A percentile compares a stretch with the other conserved stretches of the same genome.
phyloP scores from a whole-genome alignment of 2,888 invertebrate species.

The Pristionchus entomophagus region DNA sequence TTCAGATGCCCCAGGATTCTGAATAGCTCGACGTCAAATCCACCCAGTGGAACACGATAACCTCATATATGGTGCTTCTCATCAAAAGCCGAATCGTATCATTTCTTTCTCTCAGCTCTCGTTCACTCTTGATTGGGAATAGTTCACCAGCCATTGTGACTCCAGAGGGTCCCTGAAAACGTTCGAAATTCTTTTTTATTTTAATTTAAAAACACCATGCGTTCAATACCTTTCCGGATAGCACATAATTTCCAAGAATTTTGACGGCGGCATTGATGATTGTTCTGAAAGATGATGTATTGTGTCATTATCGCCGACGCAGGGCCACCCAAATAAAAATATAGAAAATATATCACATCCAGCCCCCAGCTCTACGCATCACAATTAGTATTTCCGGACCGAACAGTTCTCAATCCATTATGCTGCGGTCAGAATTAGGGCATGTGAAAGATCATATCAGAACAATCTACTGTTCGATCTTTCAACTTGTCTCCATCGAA shows the following conservation, averaged over 20 bases:
- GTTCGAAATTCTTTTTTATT: not conserved
- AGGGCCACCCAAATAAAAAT: no score
- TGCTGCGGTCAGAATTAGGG: no score
- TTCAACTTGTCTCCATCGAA: no score
- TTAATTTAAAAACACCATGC: not conserved
- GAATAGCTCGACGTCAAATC: not conserved
- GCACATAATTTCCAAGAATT: not conserved
- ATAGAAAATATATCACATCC: no score
- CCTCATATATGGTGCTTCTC: conserved; percentile 16
- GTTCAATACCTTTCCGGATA: not conserved
- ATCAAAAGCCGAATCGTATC: not conserved
- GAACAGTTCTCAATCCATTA: no score
- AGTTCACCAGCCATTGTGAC: conserved; percentile 29
- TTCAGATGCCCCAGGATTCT: not conserved
- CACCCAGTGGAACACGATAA: not conserved
- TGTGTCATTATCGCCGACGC: not conserved
- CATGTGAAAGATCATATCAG: no score
- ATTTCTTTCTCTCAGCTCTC: not conserved
- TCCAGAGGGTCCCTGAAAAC: not conserved
- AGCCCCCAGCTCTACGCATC: no score
- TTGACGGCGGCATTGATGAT: not conserved
- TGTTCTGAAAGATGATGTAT: not conserved
- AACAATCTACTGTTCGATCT: no score
- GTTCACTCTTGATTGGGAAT: not conserved
- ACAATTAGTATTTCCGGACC: no score